phyloP scores from a whole-genome alignment of 2,888 invertebrate genomes.

The Pelosia muscerda region DNA sequence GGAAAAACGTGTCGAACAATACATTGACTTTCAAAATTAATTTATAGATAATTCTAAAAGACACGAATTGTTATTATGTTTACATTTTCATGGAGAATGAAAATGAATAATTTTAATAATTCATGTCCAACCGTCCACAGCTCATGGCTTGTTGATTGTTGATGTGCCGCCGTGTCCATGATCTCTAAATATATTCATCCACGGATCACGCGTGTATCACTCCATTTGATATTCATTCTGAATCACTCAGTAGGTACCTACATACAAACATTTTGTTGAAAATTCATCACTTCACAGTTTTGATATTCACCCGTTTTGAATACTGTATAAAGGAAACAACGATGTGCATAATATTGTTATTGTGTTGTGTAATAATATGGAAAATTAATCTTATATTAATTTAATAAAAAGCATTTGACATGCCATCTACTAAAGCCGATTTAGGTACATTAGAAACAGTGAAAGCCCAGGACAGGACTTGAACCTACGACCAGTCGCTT shows the following conservation, averaged over 20 bases:
- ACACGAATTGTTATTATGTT: neutral
- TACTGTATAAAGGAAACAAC: neutral
- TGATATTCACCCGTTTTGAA: neutral
- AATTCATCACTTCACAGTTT: neutral
- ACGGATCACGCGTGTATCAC: neutral
- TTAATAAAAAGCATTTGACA: no score
- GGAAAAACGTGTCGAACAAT: no score
- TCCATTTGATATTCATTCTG: neutral
- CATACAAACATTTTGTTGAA: neutral
- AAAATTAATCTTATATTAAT: no score
- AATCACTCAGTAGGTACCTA: neutral
- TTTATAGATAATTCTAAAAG: neutral
- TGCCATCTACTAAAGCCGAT: no score
- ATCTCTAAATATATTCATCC: neutral
- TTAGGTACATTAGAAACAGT: no score
- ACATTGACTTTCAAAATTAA: no score
- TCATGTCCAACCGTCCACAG: neutral
- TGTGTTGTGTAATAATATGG: no score
- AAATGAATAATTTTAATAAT: slow-evolving; percentile 2
- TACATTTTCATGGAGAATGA: neutral
- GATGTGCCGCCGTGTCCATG: neutral
- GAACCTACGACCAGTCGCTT: no score
- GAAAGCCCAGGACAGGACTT: no score
- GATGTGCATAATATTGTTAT: no score
- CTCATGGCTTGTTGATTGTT: neutral